These are phyloP conservation scores for Calephelis perditalis DNA, from an alignment of 2,888 invertebrate species.

Conservation along the genomic window DNA sequence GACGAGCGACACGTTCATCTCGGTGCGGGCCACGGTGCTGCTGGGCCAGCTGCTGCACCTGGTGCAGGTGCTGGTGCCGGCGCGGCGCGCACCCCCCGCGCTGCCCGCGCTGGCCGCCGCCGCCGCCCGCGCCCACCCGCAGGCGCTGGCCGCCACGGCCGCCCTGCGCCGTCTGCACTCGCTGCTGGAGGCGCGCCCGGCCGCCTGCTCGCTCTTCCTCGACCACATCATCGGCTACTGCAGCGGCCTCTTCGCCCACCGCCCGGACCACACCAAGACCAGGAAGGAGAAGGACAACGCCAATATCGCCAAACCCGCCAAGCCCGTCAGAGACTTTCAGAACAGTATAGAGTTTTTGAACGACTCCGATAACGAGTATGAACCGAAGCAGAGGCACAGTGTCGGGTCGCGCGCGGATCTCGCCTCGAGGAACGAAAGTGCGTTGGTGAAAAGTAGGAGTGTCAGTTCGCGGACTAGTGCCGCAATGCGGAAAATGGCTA, in stretches of 20 bases:
- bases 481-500: conserved; percentile 60
- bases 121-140: conserved; percentile 87
- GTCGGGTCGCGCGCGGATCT: conserved; percentile 65
- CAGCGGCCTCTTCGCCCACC: conserved; percentile 55
- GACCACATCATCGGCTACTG: conserved; percentile 85
- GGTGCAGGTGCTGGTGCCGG: conserved; percentile 90
- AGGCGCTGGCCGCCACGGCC: conserved; percentile 89
- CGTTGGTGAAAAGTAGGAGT: conserved; percentile 70
- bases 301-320: conserved; percentile 51
- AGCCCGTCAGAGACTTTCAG: conserved; percentile 37
- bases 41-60: conserved; percentile 93
- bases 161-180: conserved; percentile 88
- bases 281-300: conserved; percentile 64
- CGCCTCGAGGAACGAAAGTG: conserved; percentile 63
- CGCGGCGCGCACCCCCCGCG: conserved; percentile 90
- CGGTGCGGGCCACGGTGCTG: conserved; percentile 93
- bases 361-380: conserved; percentile 61
- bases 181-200: conserved; percentile 88
- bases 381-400: conserved; percentile 62
- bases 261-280: conserved; percentile 53
- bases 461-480: conserved; percentile 64
- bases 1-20: conserved; percentile 92
- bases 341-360: conserved; percentile 62
- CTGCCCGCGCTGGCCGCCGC: conserved; percentile 89
- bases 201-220: conserved; percentile 89